Conservation (phyloP, 2,888 invertebrate species). For the Cheilosia scutellata region DNA sequence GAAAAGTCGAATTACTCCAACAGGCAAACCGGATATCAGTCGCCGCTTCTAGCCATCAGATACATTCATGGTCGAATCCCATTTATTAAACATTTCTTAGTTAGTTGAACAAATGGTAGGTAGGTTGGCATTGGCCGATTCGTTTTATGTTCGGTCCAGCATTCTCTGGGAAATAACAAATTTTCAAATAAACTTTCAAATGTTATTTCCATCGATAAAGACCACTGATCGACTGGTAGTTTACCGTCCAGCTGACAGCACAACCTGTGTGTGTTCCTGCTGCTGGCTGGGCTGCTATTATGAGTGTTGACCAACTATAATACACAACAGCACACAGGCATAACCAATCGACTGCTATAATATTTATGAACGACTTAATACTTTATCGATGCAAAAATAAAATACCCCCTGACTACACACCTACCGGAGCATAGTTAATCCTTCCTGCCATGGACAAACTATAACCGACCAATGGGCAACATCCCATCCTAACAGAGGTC, state of each 20-base stretch:
- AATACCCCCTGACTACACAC: neutral
- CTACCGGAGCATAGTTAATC: conserved; percentile 59
- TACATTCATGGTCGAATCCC: conserved; percentile 3
- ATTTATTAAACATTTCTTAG: conserved; percentile 17
- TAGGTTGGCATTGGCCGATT: neutral
- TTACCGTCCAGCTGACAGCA: conserved; percentile 39
- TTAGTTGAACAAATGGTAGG: conserved; percentile 12
- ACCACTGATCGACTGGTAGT: conserved; percentile 31
- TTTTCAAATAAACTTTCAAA: conserved; percentile 66
- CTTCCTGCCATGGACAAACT: conserved; percentile 61
- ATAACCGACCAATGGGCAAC: conserved; percentile 28
- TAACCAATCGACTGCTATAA: conserved; percentile 59
- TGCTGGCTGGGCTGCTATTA: neutral
- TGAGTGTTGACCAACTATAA: conserved; percentile 37
- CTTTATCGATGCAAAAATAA: conserved; percentile 70
- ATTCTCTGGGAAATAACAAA: conserved; percentile 41
- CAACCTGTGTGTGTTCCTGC: neutral
- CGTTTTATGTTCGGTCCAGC: neutral
- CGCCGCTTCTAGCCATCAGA: neutral
- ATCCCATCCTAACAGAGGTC: neutral
- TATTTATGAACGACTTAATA: conserved; percentile 75
- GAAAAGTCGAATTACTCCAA: neutral
- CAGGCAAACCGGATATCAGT: neutral
- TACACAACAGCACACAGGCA: conserved; percentile 33
- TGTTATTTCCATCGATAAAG: conserved; percentile 51